Evolutionary conservation across 2,797 vertebrate genomes (phyloP).

Genomic region (Zenarchopterus dispar): DNA sequence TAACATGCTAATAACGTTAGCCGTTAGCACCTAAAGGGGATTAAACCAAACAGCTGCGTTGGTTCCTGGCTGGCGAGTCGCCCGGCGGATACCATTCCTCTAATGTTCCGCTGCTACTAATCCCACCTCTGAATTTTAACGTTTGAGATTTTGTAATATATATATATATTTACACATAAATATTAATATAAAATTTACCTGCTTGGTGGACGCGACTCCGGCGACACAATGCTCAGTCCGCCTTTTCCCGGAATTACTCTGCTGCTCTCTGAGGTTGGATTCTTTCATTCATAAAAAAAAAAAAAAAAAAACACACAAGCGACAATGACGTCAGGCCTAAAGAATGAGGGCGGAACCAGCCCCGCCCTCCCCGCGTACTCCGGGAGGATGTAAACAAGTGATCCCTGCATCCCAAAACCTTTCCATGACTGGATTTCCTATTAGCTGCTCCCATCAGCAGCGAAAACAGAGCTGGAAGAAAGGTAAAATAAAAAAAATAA

Average conservation of each 20-base stretch:
- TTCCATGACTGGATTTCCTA: conserved; percentile 56
- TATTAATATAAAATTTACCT: conserved; percentile 53
- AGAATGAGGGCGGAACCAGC: conserved; percentile 84
- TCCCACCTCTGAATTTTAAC: background rate
- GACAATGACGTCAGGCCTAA: conserved; percentile 89
- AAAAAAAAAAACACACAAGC: conserved; percentile 82
- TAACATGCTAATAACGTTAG: conserved; percentile 67
- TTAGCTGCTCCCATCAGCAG: conserved; percentile 23
- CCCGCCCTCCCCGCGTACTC: conserved; percentile 76
- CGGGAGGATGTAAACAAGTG: conserved; percentile 81
- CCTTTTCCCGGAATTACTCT: conserved; percentile 98
- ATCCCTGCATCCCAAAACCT: conserved; percentile 70
- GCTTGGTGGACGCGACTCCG: conserved; percentile 68
- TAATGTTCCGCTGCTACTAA: background rate
- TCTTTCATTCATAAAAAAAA: conserved; percentile 98
- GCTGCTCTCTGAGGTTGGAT: conserved; percentile 86
- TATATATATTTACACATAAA: conserved; percentile 11
- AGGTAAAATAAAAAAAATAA: no score
- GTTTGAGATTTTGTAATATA: background rate
- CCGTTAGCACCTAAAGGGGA: conserved; percentile 73
- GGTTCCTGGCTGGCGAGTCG: conserved; percentile 56
- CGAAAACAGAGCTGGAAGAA: conserved; percentile 20
- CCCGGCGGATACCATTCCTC: conserved; percentile 31
- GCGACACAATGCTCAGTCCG: conserved; percentile 85
- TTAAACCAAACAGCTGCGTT: conserved; percentile 76